Conservation (phyloP, 2,888 invertebrate genomes). For the Eristalis tenax region DNA sequence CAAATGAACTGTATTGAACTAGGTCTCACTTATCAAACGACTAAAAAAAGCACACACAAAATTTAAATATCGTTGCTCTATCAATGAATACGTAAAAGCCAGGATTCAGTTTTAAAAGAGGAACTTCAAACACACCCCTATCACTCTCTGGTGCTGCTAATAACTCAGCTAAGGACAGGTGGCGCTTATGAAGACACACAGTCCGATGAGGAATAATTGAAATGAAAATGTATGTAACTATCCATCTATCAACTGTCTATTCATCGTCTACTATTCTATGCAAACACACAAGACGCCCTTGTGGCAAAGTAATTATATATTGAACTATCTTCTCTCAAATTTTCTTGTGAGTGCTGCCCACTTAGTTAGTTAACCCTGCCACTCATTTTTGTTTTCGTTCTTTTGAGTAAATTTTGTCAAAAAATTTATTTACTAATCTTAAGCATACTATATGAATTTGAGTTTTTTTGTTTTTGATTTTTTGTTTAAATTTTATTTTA, state of each 20-base stretch:
- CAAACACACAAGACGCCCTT: not conserved
- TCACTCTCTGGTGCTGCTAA: not conserved
- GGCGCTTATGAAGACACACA: not conserved
- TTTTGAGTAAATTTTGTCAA: slow-evolving; percentile 28
- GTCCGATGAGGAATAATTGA: not conserved
- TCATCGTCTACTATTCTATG: not conserved
- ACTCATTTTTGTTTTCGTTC: not conserved
- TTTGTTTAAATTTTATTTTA: not conserved
- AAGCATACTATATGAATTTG: not conserved
- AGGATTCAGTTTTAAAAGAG: not conserved
- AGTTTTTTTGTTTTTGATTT: not conserved
- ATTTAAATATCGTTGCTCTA: not conserved
- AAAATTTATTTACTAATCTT: not conserved
- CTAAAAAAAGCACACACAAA: not conserved
- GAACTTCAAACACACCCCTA: not conserved
- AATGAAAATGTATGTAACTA: not conserved
- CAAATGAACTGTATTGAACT: not conserved
- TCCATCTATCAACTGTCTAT: slow-evolving; percentile 1
- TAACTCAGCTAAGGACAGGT: not conserved
- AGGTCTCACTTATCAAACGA: not conserved
- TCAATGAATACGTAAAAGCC: not conserved
- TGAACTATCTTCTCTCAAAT: not conserved
- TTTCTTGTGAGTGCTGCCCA: not conserved
- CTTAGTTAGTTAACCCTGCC: slow-evolving; percentile 42
- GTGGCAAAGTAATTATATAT: slow-evolving; percentile 4